phyloP scores from a whole-genome alignment of 2,888 invertebrate genomes.

The Agrotis ipsilon region DNA sequence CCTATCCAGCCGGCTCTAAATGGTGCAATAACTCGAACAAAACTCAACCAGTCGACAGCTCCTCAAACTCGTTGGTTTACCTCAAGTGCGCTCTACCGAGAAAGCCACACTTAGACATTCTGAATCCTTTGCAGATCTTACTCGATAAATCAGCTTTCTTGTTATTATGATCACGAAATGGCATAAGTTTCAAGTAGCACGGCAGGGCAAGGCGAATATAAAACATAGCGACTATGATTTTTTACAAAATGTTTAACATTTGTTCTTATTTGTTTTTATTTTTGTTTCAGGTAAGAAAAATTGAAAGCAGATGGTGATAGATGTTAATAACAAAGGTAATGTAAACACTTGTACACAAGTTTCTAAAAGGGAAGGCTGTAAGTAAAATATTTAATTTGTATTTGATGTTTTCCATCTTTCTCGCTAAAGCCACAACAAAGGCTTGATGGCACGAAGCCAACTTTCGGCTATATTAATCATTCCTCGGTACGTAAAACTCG shows the following conservation, averaged over 20 bases:
- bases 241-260: slow-evolving; percentile 6
- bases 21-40: slow-evolving; percentile 79
- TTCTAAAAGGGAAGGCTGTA: slow-evolving; percentile 12
- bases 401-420: slow-evolving; percentile 71
- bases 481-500: slow-evolving; percentile 75
- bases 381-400: slow-evolving; percentile 63
- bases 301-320: background rate
- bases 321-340: slow-evolving; percentile 30
- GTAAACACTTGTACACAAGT: background rate
- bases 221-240: slow-evolving; percentile 8
- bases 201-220: slow-evolving; percentile 25
- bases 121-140: slow-evolving; percentile 79
- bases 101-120: slow-evolving; percentile 78
- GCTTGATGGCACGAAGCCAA: slow-evolving; percentile 82
- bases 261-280: slow-evolving; percentile 47
- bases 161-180: slow-evolving; percentile 70
- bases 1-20: slow-evolving; percentile 82
- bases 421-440: slow-evolving; percentile 79
- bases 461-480: slow-evolving; percentile 82
- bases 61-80: slow-evolving; percentile 78
- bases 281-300: slow-evolving; percentile 80
- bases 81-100: slow-evolving; percentile 84
- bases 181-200: slow-evolving; percentile 58
- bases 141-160: slow-evolving; percentile 77
- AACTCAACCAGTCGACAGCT: slow-evolving; percentile 76